Percentiles rank a stretch among this genome's conserved stretches.
Evolutionary conservation across 2,113 vertebrate species (phyloP).

Genomic region (Galeopterus variegatus): DNA sequence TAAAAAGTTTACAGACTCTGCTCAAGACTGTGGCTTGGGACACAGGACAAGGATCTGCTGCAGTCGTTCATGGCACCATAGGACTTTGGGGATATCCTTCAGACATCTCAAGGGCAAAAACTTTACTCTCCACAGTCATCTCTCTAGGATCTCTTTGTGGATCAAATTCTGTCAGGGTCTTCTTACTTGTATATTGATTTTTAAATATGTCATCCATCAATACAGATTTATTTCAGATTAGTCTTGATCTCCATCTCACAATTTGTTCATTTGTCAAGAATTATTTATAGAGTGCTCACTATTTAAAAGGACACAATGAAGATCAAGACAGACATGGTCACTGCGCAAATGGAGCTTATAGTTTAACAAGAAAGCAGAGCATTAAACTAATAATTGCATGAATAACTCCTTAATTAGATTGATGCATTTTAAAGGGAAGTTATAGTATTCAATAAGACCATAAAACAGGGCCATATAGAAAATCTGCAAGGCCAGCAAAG

Average conservation of each 20-base stretch:
- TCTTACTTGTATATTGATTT: not conserved
- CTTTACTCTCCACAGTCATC: not conserved
- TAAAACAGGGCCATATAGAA: slow-evolving; percentile 73
- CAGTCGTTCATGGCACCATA: not conserved
- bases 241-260: not conserved
- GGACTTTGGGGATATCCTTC: not conserved
- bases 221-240: slow-evolving; percentile 48
- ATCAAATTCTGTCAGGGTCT: slow-evolving; percentile 6
- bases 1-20: not conserved
- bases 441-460: slow-evolving; percentile 64
- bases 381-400: slow-evolving; percentile 72
- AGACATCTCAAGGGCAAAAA: not conserved
- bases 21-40: not conserved
- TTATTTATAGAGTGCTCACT: slow-evolving; percentile 42
- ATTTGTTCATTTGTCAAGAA: slow-evolving; percentile 35
- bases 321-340: not conserved
- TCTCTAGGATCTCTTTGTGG: not conserved
- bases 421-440: slow-evolving; percentile 72
- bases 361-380: slow-evolving; percentile 31
- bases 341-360: slow-evolving; percentile 61
- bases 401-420: slow-evolving; percentile 74
- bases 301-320: slow-evolving; percentile 49
- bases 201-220: slow-evolving; percentile 3
- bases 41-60: not conserved
- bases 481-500: slow-evolving; percentile 66